Percentiles rank a stretch among this genome's conserved stretches.
Conservation (phyloP, 1,140 invertebrate species). For the Caenorhabditis tropicalis region DNA sequence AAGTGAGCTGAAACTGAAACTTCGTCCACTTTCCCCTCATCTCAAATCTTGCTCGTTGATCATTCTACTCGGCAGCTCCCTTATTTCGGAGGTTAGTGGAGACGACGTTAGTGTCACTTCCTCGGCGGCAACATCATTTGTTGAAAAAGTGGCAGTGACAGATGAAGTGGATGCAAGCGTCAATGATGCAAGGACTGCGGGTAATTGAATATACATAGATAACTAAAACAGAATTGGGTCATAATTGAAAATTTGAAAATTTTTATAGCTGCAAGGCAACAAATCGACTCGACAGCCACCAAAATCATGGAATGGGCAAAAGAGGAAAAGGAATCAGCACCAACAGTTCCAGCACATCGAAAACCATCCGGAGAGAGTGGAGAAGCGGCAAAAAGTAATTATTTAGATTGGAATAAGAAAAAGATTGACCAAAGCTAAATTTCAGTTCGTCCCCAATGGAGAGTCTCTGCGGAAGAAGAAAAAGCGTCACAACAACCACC, state of each 20-base stretch:
- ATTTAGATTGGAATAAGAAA: background rate
- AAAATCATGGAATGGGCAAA: conserved; percentile 17
- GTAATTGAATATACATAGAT: background rate
- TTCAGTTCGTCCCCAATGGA: conserved; percentile 14
- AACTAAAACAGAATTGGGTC: background rate
- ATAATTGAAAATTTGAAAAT: background rate
- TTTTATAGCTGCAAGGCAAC: background rate
- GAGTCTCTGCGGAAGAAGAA: conserved; percentile 15
- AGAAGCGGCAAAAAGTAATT: background rate
- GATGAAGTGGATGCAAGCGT: conserved; percentile 16
- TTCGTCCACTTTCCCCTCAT: conserved; percentile 61
- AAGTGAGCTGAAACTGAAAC: conserved; percentile 65
- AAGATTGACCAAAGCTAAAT: too few species aligned
- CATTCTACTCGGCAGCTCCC: conserved; percentile 53
- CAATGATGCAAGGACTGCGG: background rate
- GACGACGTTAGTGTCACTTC: conserved; percentile 35
- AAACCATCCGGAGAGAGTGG: background rate
- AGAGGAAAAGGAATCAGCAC: background rate
- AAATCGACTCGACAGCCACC: conserved; percentile 1
- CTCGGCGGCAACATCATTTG: background rate
- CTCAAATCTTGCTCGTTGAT: conserved; percentile 58
- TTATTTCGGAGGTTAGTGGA: conserved; percentile 53
- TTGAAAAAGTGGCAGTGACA: conserved; percentile 5
- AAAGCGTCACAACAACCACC: background rate
- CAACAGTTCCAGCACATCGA: background rate